Conservation (phyloP, 2,888 invertebrate genomes). For the Penaeus monodon region DNA sequence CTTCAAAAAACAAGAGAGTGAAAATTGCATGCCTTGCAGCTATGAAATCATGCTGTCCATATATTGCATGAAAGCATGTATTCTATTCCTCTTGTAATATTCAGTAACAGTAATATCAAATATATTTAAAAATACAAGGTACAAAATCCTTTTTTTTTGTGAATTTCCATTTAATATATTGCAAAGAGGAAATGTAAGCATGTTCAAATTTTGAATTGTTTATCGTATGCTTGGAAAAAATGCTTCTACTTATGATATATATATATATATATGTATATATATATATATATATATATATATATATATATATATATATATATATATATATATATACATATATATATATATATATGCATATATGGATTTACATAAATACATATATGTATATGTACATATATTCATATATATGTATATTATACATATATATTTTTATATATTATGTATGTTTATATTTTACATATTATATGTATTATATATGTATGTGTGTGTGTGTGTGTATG, state of each 20-base stretch:
- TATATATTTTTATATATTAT: no score
- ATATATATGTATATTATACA: no score
- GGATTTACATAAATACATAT: fast-evolving
- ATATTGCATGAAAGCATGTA: no score
- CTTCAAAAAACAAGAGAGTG: no score
- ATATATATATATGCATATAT: no score
- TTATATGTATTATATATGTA: neutral
- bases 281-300: slow-evolving; percentile 8
- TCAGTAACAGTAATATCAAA: neutral
- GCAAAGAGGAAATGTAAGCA: no score
- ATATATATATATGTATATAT: neutral
- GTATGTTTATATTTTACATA: neutral
- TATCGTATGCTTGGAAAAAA: neutral
- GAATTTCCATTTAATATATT: no score
- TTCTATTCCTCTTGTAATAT: neutral
- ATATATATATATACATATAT: neutral
- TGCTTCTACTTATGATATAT: slow-evolving; percentile 10
- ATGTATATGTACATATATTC: fast-evolving
- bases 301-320: no score
- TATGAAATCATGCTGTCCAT: no score
- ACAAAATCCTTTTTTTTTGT: no score
- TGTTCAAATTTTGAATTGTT: neutral
- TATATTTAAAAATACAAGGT: no score
- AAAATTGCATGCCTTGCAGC: no score
- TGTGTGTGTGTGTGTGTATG: neutral